Conservation (phyloP, 2,113 vertebrate species). For the Notothenia rossii region DNA sequence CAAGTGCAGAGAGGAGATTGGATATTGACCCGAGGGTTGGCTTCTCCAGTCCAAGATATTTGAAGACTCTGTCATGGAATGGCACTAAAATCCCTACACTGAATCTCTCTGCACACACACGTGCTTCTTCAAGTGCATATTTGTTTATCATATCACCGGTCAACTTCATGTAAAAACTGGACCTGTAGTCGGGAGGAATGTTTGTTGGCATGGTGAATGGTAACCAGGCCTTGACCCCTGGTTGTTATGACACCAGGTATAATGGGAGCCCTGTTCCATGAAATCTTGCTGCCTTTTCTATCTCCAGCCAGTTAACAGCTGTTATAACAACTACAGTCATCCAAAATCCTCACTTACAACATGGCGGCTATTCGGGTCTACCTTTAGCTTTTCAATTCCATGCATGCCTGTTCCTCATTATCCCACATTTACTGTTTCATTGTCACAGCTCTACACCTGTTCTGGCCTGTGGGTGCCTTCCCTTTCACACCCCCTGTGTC, state of each 20-base stretch:
- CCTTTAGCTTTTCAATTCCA: constrained; percentile 19
- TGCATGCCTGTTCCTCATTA: constrained; percentile 25
- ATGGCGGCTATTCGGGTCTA: background rate
- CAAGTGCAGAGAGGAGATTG: constrained; percentile 72
- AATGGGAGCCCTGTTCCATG: constrained; percentile 3
- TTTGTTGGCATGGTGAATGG: background rate
- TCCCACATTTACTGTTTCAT: constrained; percentile 20
- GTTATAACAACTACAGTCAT: constrained; percentile 9
- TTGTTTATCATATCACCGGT: constrained; percentile 4
- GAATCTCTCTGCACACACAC: constrained; percentile 39
- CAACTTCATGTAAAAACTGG: constrained; percentile 9
- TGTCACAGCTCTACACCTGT: constrained; percentile 3
- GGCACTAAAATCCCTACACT: constrained; percentile 30
- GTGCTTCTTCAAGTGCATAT: constrained; percentile 17
- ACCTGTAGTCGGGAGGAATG: background rate
- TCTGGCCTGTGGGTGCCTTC: constrained; percentile 1
- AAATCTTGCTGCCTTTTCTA: background rate
- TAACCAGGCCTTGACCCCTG: constrained; percentile 4
- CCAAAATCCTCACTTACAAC: constrained; percentile 5
- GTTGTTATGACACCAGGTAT: constrained; percentile 5
- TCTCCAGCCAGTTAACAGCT: constrained; percentile 18
- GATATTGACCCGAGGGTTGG: constrained; percentile 73
- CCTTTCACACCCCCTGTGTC: background rate
- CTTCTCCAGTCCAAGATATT: constrained; percentile 58
- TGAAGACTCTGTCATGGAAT: constrained; percentile 66